Conservation (phyloP, 2,113 vertebrate genomes). For the Lonchura striata region DNA sequence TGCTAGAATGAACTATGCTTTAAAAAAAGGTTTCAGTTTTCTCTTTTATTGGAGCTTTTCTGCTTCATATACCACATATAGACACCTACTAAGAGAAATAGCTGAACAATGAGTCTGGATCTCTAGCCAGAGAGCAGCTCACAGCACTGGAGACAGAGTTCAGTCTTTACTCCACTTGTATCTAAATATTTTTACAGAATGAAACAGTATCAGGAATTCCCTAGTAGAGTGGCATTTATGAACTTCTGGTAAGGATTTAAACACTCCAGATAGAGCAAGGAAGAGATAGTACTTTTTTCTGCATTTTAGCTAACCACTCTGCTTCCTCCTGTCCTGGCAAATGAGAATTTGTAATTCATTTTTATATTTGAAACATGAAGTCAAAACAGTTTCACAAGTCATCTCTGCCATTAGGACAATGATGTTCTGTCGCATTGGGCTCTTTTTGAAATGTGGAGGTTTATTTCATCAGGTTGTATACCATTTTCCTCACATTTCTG, state of each 20-base stretch:
- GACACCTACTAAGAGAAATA: not conserved
- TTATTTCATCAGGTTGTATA: not conserved
- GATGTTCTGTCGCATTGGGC: not conserved
- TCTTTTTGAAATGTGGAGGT: not conserved
- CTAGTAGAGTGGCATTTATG: not conserved
- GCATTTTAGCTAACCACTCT: not conserved
- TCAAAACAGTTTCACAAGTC: not conserved
- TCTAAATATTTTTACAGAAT: not conserved
- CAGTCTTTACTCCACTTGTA: not conserved
- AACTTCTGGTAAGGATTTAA: not conserved
- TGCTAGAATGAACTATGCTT: not conserved
- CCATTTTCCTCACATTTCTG: not conserved
- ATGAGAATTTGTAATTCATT: not conserved
- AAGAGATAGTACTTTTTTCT: not conserved
- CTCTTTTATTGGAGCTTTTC: not conserved
- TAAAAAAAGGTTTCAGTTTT: not conserved
- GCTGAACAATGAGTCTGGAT: not conserved
- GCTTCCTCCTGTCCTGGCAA: not conserved
- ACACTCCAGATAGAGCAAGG: not conserved
- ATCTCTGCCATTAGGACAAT: not conserved
- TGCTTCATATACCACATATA: not conserved
- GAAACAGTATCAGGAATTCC: not conserved
- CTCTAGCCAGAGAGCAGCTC: not conserved
- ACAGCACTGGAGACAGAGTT: not conserved
- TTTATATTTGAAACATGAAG: not conserved